These are phyloP conservation scores for Chelidonichthys spinosus DNA, from an alignment of 2,797 vertebrate genomes.

Conservation along the genomic window DNA sequence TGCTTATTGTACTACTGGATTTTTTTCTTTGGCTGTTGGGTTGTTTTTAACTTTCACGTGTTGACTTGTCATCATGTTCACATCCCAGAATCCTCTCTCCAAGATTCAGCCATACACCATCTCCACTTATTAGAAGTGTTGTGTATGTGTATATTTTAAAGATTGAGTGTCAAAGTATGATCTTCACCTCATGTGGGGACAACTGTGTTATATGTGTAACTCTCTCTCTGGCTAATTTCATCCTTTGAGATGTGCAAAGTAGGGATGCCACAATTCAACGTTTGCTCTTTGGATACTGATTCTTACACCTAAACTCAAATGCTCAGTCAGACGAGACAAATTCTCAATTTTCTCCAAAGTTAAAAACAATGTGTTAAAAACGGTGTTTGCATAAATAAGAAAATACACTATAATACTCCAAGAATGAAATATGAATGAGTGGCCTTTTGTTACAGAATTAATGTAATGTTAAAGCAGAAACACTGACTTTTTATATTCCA, in stretches of 20 bases:
- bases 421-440: neutral
- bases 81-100: neutral
- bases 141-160: no score
- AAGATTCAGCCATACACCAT: neutral
- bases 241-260: neutral
- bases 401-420: neutral
- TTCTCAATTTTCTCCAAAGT: neutral
- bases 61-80: neutral
- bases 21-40: neutral
- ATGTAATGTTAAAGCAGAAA: constrained; percentile 9
- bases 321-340: neutral
- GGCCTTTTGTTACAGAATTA: neutral
- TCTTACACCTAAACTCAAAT: neutral
- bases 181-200: neutral
- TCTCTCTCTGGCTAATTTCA: no score
- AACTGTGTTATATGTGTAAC: neutral
- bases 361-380: no score
- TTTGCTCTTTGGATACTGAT: no score
- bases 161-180: neutral
- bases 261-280: neutral
- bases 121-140: neutral
- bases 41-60: neutral
- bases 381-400: neutral
- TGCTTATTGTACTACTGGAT: no score
- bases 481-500: neutral